phyloP scores from a whole-genome alignment of 2,113 vertebrate species.

The Chiloscyllium plagiosum region DNA sequence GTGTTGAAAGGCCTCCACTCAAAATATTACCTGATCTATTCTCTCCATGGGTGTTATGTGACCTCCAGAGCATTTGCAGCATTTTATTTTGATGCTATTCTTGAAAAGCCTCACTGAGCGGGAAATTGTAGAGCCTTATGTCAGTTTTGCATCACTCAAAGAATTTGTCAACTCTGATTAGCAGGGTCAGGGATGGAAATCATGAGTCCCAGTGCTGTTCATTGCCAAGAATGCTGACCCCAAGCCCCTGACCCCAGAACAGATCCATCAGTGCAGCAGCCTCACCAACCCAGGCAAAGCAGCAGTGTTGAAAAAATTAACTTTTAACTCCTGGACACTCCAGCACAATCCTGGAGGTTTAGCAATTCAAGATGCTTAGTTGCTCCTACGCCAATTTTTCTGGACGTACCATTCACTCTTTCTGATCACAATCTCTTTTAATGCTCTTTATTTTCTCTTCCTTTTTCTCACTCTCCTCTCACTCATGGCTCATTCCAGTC shows the following conservation, averaged over 20 bases:
- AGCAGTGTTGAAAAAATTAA: neutral
- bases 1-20: neutral
- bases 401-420: neutral
- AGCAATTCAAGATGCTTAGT: neutral
- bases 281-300: no score
- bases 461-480: neutral
- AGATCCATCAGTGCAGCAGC: no score
- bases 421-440: neutral
- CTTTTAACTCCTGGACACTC: neutral
- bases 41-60: neutral
- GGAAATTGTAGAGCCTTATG: neutral
- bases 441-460: neutral
- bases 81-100: neutral
- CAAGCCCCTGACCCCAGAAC: no score
- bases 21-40: neutral
- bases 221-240: no score
- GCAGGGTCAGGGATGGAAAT: no score
- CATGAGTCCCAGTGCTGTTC: no score
- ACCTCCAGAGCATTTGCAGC: neutral
- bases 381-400: neutral
- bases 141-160: neutral
- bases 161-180: neutral
- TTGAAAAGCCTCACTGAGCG: neutral
- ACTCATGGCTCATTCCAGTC: neutral
- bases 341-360: neutral